Evolutionary conservation across 2,113 vertebrate species (phyloP), one percentile per base, ranked within the genome.

Genomic region (Aptenodytes forsteri): DNA sequence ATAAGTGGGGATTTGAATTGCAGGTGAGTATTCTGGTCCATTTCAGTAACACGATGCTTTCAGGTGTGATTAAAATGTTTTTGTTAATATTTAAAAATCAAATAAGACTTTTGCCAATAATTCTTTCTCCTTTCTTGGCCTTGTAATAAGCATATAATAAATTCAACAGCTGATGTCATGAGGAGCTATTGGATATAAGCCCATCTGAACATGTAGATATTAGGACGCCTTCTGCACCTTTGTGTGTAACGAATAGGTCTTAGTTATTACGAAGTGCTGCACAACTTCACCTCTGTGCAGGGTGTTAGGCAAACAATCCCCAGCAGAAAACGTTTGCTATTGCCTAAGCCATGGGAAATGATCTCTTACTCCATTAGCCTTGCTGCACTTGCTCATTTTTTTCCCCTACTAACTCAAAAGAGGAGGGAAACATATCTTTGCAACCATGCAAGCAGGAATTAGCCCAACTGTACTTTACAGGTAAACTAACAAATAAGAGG

Each of bases 401-500:
- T 16, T 4, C 16, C 30, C 4, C 11, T 29, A 0, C 61, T 64
- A 29, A n/a, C 40, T 93, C 64, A 26, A 56, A 83, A 91, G 94
- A 92, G 62, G 40, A 91, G 83, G 80, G 86, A 94, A 93, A 58
- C 12, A 1, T 90, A 93, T 93, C 91, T 96, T 90, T 66, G 49
- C 88, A 96, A 36, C 87, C 85, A 87, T 25, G 10, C 91, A 59
- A 92, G 93, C 61, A 86, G 62, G 91, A 98, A 98, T 98, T 97
- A 98, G 95, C 91, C 79, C 67, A 49, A 84, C 95, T 97, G 91
- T 96, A 97, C 90, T 97, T 97, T 97, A 96, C 88, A 96, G 95
- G 93, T 97, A 97, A 98, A 97, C 95, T 97, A 95, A 97, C 97
- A 97, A 98, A 98, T 97, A 93, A 93, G 94, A 92, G 91, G 93